Conservation (phyloP, 2,113 vertebrate species). For the Aegithalos caudatus region DNA sequence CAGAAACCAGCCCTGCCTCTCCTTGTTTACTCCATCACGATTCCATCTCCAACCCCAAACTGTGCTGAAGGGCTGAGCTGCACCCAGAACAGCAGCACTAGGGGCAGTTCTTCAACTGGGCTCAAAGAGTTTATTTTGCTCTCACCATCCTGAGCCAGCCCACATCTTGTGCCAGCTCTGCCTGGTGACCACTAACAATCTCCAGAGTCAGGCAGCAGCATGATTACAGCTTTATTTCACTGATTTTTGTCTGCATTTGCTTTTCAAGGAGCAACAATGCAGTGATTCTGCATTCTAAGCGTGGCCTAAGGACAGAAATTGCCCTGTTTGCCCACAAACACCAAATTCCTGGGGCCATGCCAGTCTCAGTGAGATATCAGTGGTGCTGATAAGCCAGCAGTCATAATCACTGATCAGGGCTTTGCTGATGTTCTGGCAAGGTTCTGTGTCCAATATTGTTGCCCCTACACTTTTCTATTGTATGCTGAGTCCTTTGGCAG, state of each 20-base stretch:
- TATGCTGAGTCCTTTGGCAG: background rate
- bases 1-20: background rate
- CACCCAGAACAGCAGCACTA: background rate
- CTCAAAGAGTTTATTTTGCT: background rate
- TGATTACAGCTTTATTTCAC: constrained; percentile 5
- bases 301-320: background rate
- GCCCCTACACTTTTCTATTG: background rate
- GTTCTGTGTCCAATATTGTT: background rate
- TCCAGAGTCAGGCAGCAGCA: background rate
- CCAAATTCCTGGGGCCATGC: background rate
- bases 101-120: background rate
- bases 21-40: accelerated
- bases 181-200: background rate
- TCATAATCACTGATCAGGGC: background rate
- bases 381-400: background rate
- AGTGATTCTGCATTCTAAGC: background rate
- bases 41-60: background rate
- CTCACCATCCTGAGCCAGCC: background rate
- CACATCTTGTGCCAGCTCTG: background rate
- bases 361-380: background rate
- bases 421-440: background rate
- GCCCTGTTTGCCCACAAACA: constrained; percentile 16
- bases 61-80: background rate
- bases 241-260: background rate
- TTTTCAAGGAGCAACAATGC: constrained; percentile 2